Base-by-base conservation (phyloP, 2,113 vertebrate species). In the Uria lomvia region DNA sequence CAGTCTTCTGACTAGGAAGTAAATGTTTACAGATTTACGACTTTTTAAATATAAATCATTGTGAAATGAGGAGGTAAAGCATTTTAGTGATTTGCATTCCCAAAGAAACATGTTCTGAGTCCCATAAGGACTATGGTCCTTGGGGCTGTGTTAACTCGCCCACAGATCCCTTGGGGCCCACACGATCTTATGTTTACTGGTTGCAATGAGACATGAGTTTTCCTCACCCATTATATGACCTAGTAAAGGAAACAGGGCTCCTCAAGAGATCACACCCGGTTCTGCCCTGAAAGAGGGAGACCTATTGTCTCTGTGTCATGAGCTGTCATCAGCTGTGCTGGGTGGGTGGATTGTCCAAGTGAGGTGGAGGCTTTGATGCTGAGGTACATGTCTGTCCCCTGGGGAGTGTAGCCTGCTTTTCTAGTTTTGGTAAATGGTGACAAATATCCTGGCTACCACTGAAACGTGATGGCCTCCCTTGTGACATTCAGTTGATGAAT, bases 151-250 rank as follows among this genome's bases (percentile, higher is more conserved):
- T 76, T 58, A 62, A 19, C 47, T 50, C 3, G 0, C n/a, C 32
- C 22, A 16, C 34, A 14, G 11, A 12, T 84, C 47, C 29, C 16
- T 55, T 29, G 32, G 11, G 23, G 4, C 17, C 38, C 18, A 4
- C 3, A 1, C 0, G 0, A 40, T 52, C 29, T 82, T 53, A 17
- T 0, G 5, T 56, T 62, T 68, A 27, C 30, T 70, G 4, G 15
- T 32, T 60, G 26, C 22, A 47, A 1, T 13, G 56, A 36, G 26
- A 27, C 3, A 1, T 10, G 45, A 63, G 14, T 62, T 88, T 78
- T 88, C 52, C 67, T 86, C 9, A 2, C 11, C 43, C 13, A 5
- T 82, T 59, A 0, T 7, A 13, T 71, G 52, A 16, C 26, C 13
- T 32, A 4, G 29, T 27, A 77, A 90, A 90, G 85, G 34, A 87